phyloP scores from a whole-genome alignment of 35 echinoderm and acorn worm species.

The Anneissia japonica region DNA sequence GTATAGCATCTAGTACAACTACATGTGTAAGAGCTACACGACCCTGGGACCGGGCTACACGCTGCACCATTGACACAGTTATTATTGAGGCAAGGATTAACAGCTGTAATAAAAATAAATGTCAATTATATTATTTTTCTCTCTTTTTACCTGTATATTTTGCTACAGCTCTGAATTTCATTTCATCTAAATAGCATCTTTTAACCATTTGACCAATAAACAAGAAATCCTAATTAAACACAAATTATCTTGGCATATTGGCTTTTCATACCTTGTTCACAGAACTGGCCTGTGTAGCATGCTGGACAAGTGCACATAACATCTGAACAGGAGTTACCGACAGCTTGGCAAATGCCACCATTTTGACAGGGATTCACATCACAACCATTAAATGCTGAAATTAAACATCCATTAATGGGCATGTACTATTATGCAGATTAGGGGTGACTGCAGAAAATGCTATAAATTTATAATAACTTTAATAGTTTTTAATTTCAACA shows the following conservation, averaged over 20 bases:
- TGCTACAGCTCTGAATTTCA: no score
- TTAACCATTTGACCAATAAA: no score
- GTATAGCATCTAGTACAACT: slow-evolving; percentile 57
- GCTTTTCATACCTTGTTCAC: slow-evolving; percentile 57
- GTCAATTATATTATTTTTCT: no score
- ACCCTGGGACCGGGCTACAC: slow-evolving; percentile 25
- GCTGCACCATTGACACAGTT: slow-evolving; percentile 54
- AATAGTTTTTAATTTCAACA: no score
- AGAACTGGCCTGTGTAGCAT: slow-evolving; percentile 46
- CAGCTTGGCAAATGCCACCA: slow-evolving; percentile 24
- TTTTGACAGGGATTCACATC: slow-evolving; percentile 51
- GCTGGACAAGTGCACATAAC: slow-evolving; percentile 38
- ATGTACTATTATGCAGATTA: no score
- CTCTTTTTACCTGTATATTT: no score
- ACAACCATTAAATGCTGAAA: slow-evolving; percentile 44
- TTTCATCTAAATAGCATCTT: no score
- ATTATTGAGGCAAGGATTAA: slow-evolving; percentile 40
- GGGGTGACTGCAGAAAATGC: no score
- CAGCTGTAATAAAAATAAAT: slow-evolving; percentile 16
- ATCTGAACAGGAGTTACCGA: slow-evolving; percentile 44
- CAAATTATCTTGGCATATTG: no score
- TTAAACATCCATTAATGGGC: no score
- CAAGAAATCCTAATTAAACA: no score
- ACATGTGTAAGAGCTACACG: slow-evolving; percentile 52
- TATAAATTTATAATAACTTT: no score